Base-by-base conservation (phyloP, 2,797 vertebrate species). In the Cossypha polioptera region DNA sequence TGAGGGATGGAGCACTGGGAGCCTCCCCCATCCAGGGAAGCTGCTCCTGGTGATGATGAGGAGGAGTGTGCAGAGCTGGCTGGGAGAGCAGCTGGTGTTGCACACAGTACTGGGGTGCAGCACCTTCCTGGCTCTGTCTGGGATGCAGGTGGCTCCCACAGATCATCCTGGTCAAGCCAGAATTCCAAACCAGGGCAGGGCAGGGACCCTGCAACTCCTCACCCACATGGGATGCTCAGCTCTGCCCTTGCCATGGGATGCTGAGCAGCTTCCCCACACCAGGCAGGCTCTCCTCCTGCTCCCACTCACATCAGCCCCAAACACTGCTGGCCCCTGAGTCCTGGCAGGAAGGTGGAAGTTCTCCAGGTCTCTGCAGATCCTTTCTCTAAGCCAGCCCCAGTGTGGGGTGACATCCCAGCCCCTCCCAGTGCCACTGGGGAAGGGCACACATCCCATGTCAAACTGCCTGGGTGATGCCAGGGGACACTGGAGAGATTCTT, bases 11-110 rank as follows among this genome's bases (percentile, higher is more conserved):
- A 47, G 16, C 55, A 7, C 16, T 38, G 75, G 48, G 45, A 84
- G 42, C 1, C 0, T 22, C 3, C 18, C 26, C n/a, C 2, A 4
- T 1, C 25, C 36, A 10, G 48, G 40, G 59, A 35, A 43, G 42
- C 25, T 83, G 50, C 38, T 73, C 36, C 45, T 40, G 76, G 31
- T 25, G 71, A 20, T 40, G 74, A 18, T 24, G 76, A 75, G 13
- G 28, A 72, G n/a, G 9, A 62, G 53, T 1, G 9, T 1, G 51
- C n/a, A 82, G 77, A 25, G 7, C 21, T 25, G 28, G 36, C 45
- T 42, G 45, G 57, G 40, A 38, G 65, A 63, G 69, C 65, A 77
- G 47, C 43, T 48, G 47, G 25, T 4, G 42, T 0, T 47, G 40
- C 4, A 5, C 42, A 11, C 0, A 5, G 35, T 1, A 2, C 7